Base-by-base conservation (phyloP, 2,888 invertebrate genomes). In the Diaprepes abbreviatus region DNA sequence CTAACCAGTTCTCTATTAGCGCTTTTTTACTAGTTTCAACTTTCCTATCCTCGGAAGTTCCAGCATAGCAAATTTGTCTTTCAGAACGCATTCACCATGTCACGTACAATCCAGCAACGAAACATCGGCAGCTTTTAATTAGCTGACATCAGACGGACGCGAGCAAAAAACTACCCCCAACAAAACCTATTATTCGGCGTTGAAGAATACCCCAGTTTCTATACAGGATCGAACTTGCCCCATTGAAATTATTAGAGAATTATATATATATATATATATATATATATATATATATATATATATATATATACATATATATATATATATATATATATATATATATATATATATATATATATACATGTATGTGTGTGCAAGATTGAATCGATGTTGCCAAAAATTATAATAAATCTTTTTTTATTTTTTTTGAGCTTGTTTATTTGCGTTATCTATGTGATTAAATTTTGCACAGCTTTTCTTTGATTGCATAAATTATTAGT, bases 41-140 rank as follows among this genome's bases (percentile, higher is more conserved):
- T 36, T 36, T 12, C 36, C 43, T 21, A 9, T 50, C 14, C 48
- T 28, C 14, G 48, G 28, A 28, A 28, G 12, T 12, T 31, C 28
- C 48, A 28, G 28, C 28, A 50, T 16, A 50, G 48, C 28, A 54
- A 63, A 54, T 66, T 62, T 57, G 63, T 63, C 55, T 68, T 50
- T 50, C 62, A 16, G 38, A 16, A 48, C 43, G 33, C 60, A 67
- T 62, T 62, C 52, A 45, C 68, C 40, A 35, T 57, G 62, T 55
- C 68, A 68, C 55, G 63, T 62, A 68, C 54, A 63, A 68, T 68
- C 31, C 55, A 55, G 63, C 17, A 68, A 54, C 68, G 58, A 68
- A 69, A 64, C 69, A 64, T 59, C 40, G 64, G 48, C 64, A 69
- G 69, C 64, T 66, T 70, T 70, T 70, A 70, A 70, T 70, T 70